Evolutionary conservation across 2,113 vertebrate species (phyloP).

Genomic region (Prietella phreatophila): DNA sequence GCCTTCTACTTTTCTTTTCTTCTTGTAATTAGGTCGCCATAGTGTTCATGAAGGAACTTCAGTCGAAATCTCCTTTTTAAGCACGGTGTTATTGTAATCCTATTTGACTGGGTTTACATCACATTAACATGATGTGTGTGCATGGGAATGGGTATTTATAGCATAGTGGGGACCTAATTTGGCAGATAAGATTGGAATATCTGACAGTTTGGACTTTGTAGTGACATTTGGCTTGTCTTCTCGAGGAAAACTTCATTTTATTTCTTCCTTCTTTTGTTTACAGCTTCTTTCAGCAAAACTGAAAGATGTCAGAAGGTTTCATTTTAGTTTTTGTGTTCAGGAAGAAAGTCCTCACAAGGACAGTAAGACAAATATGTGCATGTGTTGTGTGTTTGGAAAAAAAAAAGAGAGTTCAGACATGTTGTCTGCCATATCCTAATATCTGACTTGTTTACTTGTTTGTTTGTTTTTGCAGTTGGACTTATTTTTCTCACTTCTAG

Average conservation of each 20-base stretch:
- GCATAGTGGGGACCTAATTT: neutral
- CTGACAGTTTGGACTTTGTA: neutral
- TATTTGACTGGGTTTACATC: neutral
- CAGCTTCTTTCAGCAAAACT: neutral
- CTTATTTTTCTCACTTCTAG: neutral
- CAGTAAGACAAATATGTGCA: conserved; percentile 15
- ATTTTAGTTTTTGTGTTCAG: neutral
- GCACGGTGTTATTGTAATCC: neutral
- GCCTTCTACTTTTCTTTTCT: neutral
- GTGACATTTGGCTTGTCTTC: neutral
- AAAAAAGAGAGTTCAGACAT: neutral
- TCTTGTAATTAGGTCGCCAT: neutral
- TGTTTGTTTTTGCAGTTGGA: conserved; percentile 43
- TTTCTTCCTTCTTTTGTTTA: neutral
- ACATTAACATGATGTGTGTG: neutral
- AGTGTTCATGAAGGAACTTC: neutral
- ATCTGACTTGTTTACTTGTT: neutral
- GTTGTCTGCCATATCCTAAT: neutral
- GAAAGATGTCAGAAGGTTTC: neutral
- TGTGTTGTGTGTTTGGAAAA: neutral
- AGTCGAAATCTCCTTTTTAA: neutral
- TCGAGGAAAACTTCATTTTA: neutral
- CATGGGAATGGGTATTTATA: neutral
- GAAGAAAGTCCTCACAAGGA: neutral
- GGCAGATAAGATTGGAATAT: neutral